Evolutionary conservation across 1,140 invertebrate species (phyloP).

Genomic region (Hypothenemus hampei): DNA sequence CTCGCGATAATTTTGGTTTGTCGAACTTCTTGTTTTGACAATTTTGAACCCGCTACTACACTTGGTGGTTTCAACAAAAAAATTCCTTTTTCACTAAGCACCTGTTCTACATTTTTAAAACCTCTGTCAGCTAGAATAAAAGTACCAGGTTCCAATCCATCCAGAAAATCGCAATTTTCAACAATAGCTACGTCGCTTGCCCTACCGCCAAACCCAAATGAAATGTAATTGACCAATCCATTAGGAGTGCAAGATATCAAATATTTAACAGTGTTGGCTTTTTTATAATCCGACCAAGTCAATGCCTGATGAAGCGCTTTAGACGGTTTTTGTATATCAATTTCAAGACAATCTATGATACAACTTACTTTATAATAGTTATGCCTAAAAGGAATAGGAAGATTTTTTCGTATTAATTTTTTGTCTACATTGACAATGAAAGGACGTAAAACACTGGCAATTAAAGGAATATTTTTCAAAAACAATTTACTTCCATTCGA

Average conservation of each 20-base stretch:
- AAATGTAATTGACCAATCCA: slow-evolving; percentile 46
- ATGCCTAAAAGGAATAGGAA: not conserved
- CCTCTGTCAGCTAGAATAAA: slow-evolving; percentile 42
- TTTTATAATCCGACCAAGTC: slow-evolving; percentile 49
- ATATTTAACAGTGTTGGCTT: slow-evolving; percentile 49
- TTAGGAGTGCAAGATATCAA: slow-evolving; percentile 46
- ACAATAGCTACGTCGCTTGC: slow-evolving; percentile 39
- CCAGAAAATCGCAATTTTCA: slow-evolving; percentile 41
- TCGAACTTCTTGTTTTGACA: slow-evolving; percentile 31
- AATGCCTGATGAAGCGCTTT: slow-evolving; percentile 44
- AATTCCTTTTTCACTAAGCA: slow-evolving; percentile 10
- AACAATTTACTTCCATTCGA: too few relatives aligned
- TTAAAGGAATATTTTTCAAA: too few relatives aligned
- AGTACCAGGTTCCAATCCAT: slow-evolving; percentile 27
- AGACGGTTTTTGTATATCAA: slow-evolving; percentile 30
- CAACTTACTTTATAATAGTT: slow-evolving; percentile 11
- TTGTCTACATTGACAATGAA: too few relatives aligned
- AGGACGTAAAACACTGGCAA: too few relatives aligned
- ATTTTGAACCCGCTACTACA: not conserved
- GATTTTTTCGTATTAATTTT: too few relatives aligned
- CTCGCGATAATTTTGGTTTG: slow-evolving; percentile 40
- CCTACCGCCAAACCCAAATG: slow-evolving; percentile 44
- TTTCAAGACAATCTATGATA: slow-evolving; percentile 23
- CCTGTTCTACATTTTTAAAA: slow-evolving; percentile 39
- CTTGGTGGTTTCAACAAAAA: not conserved